Conservation (phyloP, 2,113 vertebrate genomes). For the Otis tarda region DNA sequence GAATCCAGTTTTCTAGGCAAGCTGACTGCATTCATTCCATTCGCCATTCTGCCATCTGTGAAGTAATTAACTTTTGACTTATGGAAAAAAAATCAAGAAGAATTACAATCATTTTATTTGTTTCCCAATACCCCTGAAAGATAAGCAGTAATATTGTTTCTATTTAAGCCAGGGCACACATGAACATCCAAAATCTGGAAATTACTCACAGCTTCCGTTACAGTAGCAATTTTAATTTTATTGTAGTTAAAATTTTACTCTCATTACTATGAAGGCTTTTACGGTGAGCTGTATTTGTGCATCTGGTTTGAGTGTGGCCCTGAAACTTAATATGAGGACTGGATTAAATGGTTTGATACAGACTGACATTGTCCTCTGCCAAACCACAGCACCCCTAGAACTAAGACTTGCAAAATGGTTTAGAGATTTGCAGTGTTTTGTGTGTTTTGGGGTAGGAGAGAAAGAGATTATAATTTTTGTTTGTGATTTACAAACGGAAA, state of each 20-base stretch:
- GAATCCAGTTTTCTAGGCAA: slow-evolving; percentile 65
- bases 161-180: neutral
- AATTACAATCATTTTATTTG: slow-evolving; percentile 46
- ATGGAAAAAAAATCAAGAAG: slow-evolving; percentile 42
- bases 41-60: slow-evolving; percentile 81
- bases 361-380: neutral
- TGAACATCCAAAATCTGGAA: neutral
- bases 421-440: neutral
- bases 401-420: neutral
- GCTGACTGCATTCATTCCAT: slow-evolving; percentile 42
- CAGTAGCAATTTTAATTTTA: neutral
- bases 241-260: neutral
- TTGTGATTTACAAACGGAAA: neutral
- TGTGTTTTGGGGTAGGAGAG: neutral
- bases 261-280: neutral
- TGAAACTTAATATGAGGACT: neutral
- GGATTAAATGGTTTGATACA: neutral
- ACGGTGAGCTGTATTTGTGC: neutral
- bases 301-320: neutral
- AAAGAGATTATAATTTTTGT: neutral
- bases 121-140: slow-evolving; percentile 25
- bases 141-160: slow-evolving; percentile 9
- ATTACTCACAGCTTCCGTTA: neutral
- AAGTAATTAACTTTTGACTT: slow-evolving; percentile 86
- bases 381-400: neutral